phyloP scores from a whole-genome alignment of 2,888 invertebrate genomes.

The Cabera pusaria region DNA sequence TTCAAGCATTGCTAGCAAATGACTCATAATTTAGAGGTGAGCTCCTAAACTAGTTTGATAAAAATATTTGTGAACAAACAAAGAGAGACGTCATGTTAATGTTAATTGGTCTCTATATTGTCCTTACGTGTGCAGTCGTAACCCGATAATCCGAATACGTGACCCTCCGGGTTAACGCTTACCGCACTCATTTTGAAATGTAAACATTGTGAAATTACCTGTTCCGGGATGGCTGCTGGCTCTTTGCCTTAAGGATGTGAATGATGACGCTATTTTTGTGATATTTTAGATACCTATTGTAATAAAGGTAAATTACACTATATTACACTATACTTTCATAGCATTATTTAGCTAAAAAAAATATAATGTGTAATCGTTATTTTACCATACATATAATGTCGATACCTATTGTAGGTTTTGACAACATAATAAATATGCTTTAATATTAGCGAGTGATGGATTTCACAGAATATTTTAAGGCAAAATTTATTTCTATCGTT shows the following conservation, averaged over 20 bases:
- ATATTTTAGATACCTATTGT: no score
- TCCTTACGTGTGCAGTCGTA: constrained; percentile 53
- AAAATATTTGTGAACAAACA: constrained; percentile 54
- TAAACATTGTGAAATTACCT: constrained; percentile 48
- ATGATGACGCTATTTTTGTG: constrained; percentile 1
- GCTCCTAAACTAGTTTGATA: constrained; percentile 21
- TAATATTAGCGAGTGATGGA: no score
- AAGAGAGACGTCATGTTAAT: constrained; percentile 52
- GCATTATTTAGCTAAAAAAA: no score
- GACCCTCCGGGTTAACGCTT: constrained; percentile 38
- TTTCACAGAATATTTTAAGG: no score
- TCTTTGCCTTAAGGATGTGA: constrained; percentile 40
- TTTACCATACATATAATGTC: no score
- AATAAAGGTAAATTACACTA: no score
- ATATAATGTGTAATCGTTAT: no score
- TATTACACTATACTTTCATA: no score
- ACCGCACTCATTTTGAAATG: constrained; percentile 52
- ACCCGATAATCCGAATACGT: constrained; percentile 62
- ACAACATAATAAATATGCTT: no score
- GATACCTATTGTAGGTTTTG: no score
- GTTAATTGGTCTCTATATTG: constrained; percentile 55
- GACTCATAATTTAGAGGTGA: not conserved
- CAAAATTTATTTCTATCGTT: no score
- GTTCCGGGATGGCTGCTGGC: constrained; percentile 44
- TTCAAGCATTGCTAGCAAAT: not conserved